These are phyloP conservation scores for Netelia melanura DNA, from an alignment of 2,888 invertebrate species.

Conservation along the genomic window DNA sequence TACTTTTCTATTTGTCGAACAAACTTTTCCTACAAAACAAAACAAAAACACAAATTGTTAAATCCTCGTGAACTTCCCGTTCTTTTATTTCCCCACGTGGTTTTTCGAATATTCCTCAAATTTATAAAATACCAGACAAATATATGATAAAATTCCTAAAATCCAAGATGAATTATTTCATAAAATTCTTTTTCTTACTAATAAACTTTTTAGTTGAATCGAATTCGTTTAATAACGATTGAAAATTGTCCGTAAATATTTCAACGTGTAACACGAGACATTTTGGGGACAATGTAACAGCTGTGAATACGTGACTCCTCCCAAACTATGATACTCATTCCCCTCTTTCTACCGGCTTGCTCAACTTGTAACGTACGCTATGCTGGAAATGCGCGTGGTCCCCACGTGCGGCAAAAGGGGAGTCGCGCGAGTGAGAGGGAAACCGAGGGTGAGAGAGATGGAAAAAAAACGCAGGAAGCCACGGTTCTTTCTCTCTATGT, in stretches of 20 bases:
- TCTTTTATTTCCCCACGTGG: too few species aligned
- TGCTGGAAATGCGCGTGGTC: conserved; percentile 53
- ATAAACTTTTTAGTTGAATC: too few species aligned
- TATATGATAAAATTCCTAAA: too few species aligned
- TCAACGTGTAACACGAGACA: too few species aligned
- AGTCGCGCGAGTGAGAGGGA: conserved; percentile 42
- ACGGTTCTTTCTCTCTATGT: conserved; percentile 59
- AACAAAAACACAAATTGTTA: neutral
- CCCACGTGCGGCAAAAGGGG: conserved; percentile 58
- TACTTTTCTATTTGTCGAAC: neutral
- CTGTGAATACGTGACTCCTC: neutral
- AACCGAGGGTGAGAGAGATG: conserved; percentile 43
- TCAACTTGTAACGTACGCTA: conserved; percentile 50
- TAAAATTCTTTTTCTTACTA: too few species aligned
- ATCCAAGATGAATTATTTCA: too few species aligned
- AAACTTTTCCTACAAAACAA: neutral
- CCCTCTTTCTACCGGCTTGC: conserved; percentile 41
- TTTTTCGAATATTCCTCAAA: too few species aligned
- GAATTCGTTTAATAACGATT: too few species aligned
- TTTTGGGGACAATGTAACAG: too few species aligned
- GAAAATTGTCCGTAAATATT: too few species aligned
- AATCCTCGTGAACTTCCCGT: too few species aligned
- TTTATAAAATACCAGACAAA: too few species aligned
- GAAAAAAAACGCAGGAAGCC: conserved; percentile 57
- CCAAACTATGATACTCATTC: conserved; percentile 9